Conservation (phyloP, 2,888 invertebrate genomes). For the Philereme transversata region DNA sequence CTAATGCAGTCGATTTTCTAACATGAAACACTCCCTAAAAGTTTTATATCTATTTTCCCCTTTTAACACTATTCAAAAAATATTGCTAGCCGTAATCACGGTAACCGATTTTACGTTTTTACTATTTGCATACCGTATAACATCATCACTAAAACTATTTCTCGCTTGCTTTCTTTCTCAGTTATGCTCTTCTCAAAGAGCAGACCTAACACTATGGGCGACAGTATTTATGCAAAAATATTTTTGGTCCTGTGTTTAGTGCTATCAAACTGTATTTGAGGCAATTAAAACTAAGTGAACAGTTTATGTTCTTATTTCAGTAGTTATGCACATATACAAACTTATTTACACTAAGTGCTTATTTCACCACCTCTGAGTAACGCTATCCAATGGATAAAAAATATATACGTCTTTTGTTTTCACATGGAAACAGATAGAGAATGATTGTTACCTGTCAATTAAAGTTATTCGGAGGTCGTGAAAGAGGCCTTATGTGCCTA, state of each 20-base stretch:
- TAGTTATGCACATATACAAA: constrained; percentile 6
- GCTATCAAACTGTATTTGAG: constrained; percentile 9
- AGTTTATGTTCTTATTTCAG: constrained; percentile 1
- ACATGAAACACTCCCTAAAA: constrained; percentile 16
- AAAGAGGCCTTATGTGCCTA: too few relatives aligned
- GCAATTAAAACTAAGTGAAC: background rate
- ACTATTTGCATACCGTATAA: constrained; percentile 24
- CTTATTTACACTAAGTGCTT: background rate
- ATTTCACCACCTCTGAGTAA: too few relatives aligned
- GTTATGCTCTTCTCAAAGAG: constrained; percentile 1
- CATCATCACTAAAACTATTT: constrained; percentile 26
- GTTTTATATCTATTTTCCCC: constrained; percentile 18
- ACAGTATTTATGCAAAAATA: constrained; percentile 24
- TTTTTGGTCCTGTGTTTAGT: constrained; percentile 28
- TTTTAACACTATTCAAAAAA: constrained; percentile 32
- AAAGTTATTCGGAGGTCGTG: too few relatives aligned
- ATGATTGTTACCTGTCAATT: too few relatives aligned
- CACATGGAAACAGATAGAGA: too few relatives aligned
- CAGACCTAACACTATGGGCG: constrained; percentile 1
- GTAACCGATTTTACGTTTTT: constrained; percentile 26
- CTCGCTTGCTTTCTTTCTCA: constrained; percentile 6
- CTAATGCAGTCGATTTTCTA: constrained; percentile 17
- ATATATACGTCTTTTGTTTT: too few relatives aligned
- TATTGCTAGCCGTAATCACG: constrained; percentile 30
- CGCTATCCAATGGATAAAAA: too few relatives aligned